These are phyloP conservation scores for Xestia ashworthii DNA, from an alignment of 2,888 invertebrate species.

Conservation along the genomic window DNA sequence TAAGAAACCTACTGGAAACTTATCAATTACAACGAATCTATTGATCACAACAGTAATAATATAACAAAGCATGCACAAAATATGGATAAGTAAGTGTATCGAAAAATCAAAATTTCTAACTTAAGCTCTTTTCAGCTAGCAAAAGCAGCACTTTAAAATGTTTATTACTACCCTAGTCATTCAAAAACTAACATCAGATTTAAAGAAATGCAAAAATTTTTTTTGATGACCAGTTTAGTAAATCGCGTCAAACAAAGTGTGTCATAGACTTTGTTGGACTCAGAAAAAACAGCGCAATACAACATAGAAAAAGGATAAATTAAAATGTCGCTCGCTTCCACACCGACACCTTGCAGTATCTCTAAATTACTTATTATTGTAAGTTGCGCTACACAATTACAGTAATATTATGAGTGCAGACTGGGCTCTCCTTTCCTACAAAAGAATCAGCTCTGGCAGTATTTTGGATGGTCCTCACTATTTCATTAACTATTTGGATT, in stretches of 20 bases:
- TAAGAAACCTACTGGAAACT: background rate
- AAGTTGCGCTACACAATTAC: background rate
- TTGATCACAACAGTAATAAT: background rate
- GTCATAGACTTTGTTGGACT: background rate
- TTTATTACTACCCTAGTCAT: background rate
- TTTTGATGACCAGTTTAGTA: background rate
- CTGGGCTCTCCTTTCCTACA: background rate
- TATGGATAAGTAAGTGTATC: background rate
- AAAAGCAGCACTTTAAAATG: background rate
- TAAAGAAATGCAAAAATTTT: too few relatives aligned
- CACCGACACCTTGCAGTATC: too few relatives aligned
- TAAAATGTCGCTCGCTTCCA: too few relatives aligned
- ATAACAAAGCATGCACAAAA: background rate
- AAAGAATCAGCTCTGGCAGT: background rate
- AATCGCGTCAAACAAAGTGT: background rate
- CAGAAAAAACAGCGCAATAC: background rate
- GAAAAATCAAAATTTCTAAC: background rate
- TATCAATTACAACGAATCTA: too few relatives aligned
- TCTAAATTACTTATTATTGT: background rate
- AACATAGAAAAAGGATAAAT: background rate
- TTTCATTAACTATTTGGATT: background rate
- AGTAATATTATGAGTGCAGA: background rate
- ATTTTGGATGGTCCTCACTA: background rate
- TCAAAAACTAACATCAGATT: background rate
- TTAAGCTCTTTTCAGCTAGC: background rate